Conservation (phyloP, 2,888 invertebrate genomes). For the Yponomeuta evonymella region DNA sequence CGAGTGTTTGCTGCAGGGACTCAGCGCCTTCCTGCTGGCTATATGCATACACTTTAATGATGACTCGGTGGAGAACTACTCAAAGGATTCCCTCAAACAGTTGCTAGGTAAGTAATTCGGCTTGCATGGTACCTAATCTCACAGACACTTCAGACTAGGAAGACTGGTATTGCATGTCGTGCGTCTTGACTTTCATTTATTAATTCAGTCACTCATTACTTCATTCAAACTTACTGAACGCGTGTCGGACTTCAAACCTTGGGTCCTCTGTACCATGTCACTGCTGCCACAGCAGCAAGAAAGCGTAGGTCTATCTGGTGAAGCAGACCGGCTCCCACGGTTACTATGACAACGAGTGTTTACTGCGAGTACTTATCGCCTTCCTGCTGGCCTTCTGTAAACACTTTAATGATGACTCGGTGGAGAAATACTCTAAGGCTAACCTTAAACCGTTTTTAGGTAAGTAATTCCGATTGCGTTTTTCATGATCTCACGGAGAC, state of each 20-base stretch:
- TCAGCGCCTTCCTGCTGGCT: slow-evolving; percentile 95
- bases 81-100: slow-evolving; percentile 81
- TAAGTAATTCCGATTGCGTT: not conserved
- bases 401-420: slow-evolving; percentile 90
- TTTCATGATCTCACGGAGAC: too few relatives aligned
- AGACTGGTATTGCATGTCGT: too few relatives aligned
- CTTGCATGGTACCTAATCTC: too few relatives aligned
- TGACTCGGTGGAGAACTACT: slow-evolving; percentile 84
- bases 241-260: too few relatives aligned
- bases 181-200: too few relatives aligned
- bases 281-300: too few relatives aligned
- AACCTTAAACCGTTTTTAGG: slow-evolving; percentile 85
- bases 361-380: slow-evolving; percentile 92
- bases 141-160: too few relatives aligned
- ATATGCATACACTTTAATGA: slow-evolving; percentile 94
- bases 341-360: slow-evolving; percentile 92
- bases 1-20: slow-evolving; percentile 90
- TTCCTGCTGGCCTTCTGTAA: slow-evolving; percentile 95
- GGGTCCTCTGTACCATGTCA: too few relatives aligned
- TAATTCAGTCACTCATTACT: too few relatives aligned
- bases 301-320: slow-evolving; percentile 81
- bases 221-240: too few relatives aligned
- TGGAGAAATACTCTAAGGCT: slow-evolving; percentile 82
- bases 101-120: slow-evolving; percentile 72
- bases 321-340: slow-evolving; percentile 88